Conservation (phyloP, 2,113 vertebrate genomes). For the Toxotes chatareus region DNA sequence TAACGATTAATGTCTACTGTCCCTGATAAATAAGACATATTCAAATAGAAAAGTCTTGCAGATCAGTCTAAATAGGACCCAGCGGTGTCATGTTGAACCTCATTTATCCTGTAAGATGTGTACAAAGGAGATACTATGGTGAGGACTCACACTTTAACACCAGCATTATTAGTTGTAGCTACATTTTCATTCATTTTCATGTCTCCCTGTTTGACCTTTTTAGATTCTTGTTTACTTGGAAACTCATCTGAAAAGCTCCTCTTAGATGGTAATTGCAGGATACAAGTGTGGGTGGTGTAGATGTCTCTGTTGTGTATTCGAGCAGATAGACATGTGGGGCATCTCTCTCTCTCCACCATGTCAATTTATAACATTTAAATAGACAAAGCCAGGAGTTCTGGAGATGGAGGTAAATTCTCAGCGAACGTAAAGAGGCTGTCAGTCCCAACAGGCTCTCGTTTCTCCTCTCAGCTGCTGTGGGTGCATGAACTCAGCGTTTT, state of each 20-base stretch:
- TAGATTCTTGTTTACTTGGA: background rate
- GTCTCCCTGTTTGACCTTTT: background rate
- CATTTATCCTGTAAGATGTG: background rate
- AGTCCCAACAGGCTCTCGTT: conserved; percentile 31
- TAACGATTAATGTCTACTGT: background rate
- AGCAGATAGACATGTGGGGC: conserved; percentile 25
- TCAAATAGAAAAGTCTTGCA: background rate
- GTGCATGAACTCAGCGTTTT: conserved; percentile 52
- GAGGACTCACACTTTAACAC: background rate
- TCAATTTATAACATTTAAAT: conserved; percentile 38
- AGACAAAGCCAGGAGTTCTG: conserved; percentile 27
- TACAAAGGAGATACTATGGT: background rate
- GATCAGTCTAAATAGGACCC: background rate
- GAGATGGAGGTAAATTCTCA: conserved; percentile 43
- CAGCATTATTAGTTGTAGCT: background rate
- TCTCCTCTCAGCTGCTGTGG: conserved; percentile 26
- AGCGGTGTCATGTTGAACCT: background rate
- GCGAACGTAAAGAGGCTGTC: conserved; percentile 40
- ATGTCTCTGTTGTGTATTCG: conserved; percentile 15
- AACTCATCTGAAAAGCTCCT: background rate
- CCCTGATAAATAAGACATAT: background rate
- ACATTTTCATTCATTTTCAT: background rate
- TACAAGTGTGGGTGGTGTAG: conserved; percentile 29
- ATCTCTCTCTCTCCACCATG: conserved; percentile 28
- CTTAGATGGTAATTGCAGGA: conserved; percentile 36